A percentile compares a stretch with the other conserved stretches of the same genome.
These are phyloP conservation scores for Orius insidiosus DNA, from an alignment of 1,140 invertebrate genomes.

Conservation along the genomic window DNA sequence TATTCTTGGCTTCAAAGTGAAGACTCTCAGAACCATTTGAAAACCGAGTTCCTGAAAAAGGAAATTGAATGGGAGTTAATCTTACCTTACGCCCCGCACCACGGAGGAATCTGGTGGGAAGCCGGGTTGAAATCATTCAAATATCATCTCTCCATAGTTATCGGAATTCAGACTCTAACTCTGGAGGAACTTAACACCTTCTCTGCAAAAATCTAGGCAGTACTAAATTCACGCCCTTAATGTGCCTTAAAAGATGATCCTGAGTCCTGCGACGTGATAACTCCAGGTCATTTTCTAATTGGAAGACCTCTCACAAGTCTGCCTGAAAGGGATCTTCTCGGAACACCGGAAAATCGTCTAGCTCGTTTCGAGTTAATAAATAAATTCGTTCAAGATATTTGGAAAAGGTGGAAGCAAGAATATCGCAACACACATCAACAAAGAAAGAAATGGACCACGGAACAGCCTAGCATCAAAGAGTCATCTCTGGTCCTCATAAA, in stretches of 20 bases:
- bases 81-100: constrained; percentile 23
- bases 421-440: constrained; percentile 13
- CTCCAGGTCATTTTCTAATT: constrained; percentile 20
- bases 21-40: neutral
- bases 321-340: constrained; percentile 19
- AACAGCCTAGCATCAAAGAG: neutral
- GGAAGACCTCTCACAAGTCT: constrained; percentile 18
- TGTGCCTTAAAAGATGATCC: neutral
- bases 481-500: constrained; percentile 12
- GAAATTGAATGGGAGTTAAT: constrained; percentile 16
- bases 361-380: constrained; percentile 13
- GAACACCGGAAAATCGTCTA: constrained; percentile 10
- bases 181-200: constrained; percentile 22
- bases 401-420: constrained; percentile 11
- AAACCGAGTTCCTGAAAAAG: neutral
- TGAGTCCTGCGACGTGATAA: constrained; percentile 15
- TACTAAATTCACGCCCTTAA: constrained; percentile 21
- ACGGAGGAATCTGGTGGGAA: constrained; percentile 28
- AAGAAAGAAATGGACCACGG: constrained; percentile 12
- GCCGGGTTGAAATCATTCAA: constrained; percentile 23
- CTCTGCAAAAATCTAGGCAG: constrained; percentile 20
- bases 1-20: neutral
- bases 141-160: constrained; percentile 21
- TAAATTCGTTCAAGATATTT: constrained; percentile 10
- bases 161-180: constrained; percentile 18